A percentile compares a stretch with the other conserved stretches of the same genome.
These are phyloP conservation scores for Cynaeus angustus DNA, from an alignment of 2,888 invertebrate species.

Conservation along the genomic window DNA sequence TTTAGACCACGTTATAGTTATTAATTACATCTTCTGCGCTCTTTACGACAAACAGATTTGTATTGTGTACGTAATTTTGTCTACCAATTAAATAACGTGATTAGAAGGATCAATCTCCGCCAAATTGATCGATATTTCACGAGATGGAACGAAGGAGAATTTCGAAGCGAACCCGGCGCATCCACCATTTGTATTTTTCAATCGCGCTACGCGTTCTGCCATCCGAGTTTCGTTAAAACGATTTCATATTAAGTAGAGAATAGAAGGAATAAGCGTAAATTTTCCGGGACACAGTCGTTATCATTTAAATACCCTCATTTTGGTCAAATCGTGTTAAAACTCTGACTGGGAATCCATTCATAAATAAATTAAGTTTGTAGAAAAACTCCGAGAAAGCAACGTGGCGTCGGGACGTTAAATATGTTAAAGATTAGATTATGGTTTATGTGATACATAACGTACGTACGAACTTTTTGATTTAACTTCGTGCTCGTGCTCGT, in stretches of 20 bases:
- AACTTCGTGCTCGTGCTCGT: too few relatives aligned
- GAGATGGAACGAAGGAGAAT: too few relatives aligned
- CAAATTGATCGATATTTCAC: too few relatives aligned
- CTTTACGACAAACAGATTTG: not conserved
- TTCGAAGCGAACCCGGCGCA: too few relatives aligned
- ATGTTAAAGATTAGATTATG: too few relatives aligned
- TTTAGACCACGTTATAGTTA: constrained; percentile 33
- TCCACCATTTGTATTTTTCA: too few relatives aligned
- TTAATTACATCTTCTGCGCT: constrained; percentile 15
- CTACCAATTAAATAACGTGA: not conserved
- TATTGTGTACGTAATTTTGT: not conserved
- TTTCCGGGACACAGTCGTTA: constrained; percentile 11
- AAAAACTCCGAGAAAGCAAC: constrained; percentile 8
- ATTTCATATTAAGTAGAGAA: constrained; percentile 19
- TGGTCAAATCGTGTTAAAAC: constrained; percentile 23
- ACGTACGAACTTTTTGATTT: too few relatives aligned
- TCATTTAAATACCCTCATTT: constrained; percentile 36
- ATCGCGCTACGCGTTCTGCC: too few relatives aligned
- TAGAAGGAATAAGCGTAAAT: constrained; percentile 21
- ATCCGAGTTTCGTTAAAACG: constrained; percentile 1
- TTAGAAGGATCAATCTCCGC: not conserved
- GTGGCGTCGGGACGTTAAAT: too few relatives aligned
- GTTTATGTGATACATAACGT: too few relatives aligned
- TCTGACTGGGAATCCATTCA: constrained; percentile 15
- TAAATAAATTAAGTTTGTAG: constrained; percentile 19